A percentile compares a stretch with the other conserved stretches of the same genome.
Evolutionary conservation across 2,888 invertebrate genomes (phyloP).

Genomic region (Hololepta plana): DNA sequence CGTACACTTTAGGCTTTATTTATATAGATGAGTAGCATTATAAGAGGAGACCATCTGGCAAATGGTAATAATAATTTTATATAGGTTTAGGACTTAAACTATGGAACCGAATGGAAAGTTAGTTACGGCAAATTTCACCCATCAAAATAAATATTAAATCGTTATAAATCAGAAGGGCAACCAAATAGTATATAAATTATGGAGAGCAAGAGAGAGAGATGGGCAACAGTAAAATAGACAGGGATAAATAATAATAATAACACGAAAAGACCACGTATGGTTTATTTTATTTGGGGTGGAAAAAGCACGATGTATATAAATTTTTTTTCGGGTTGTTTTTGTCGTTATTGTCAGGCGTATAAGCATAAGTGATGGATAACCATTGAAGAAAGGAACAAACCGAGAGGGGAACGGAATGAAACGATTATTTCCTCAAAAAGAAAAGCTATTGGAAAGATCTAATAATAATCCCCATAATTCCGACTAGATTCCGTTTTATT

Average conservation of each 20-base stretch:
- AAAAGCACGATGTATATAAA: slow-evolving; percentile 4
- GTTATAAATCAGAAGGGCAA: slow-evolving; percentile 26
- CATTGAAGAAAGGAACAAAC: slow-evolving; percentile 2
- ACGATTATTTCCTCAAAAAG: neutral
- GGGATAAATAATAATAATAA: slow-evolving; percentile 1
- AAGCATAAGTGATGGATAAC: slow-evolving; percentile 5
- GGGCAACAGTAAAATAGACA: slow-evolving; percentile 3
- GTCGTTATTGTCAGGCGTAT: neutral
- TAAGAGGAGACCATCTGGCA: no score
- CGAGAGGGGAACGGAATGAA: slow-evolving; percentile 2
- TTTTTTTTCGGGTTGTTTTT: slow-evolving; percentile 1
- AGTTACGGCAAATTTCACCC: slow-evolving; percentile 31
- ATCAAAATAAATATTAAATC: slow-evolving; percentile 33
- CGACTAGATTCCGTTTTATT: no score
- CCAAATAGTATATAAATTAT: slow-evolving; percentile 5
- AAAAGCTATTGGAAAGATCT: no score
- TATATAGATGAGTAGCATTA: no score
- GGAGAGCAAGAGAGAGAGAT: slow-evolving; percentile 1
- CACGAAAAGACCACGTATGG: neutral
- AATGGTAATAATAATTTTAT: no score
- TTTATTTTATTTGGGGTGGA: slow-evolving; percentile 1
- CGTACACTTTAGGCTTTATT: no score
- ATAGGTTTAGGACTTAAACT: no score
- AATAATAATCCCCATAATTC: no score
- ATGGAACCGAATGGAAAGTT: slow-evolving; percentile 20